A percentile compares a stretch with the other conserved stretches of the same genome.
phyloP scores from a whole-genome alignment of 2,113 vertebrate genomes.

The pig (Sus scrofa) region T2T-Sscrofa CM000815.6:107101501-107102000 shows the following conservation, averaged over 20 bases:
- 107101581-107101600: not conserved
- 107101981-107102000: rapidly evolving
- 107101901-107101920: not conserved
- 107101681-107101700: not conserved
- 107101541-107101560: no score
- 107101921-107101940: no score
- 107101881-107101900: no score
- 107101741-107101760: not conserved
- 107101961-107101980: not conserved
- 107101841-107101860: not conserved
- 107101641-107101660: no score
- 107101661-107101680: not conserved
- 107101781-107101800: not conserved
- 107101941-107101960: not conserved
- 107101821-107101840: not conserved
- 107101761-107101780: rapidly evolving
- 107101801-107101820: no score
- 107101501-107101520: no score
- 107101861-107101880: no score
- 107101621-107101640: not conserved
- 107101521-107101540: no score
- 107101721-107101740: not conserved
- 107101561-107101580: no score
- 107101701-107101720: not conserved
- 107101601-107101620: not conserved